phyloP scores from a whole-genome alignment of 92 coral and sea anemone genomes.

The Parazoanthus swiftii region DNA sequence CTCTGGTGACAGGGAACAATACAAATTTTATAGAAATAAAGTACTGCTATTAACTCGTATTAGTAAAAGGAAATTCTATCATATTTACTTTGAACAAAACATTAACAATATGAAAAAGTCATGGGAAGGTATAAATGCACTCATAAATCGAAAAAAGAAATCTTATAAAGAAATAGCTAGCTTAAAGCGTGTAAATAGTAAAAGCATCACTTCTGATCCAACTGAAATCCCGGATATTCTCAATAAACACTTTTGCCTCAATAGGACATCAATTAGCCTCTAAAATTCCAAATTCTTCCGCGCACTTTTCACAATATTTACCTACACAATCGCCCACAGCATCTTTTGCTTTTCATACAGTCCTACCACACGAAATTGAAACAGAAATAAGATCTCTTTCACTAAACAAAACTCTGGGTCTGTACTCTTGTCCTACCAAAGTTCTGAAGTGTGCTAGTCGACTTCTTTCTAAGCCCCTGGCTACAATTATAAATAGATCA shows the following conservation, averaged over 20 bases:
- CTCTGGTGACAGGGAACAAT: conserved; percentile 33
- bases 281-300: conserved; percentile 32
- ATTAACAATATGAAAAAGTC: no score
- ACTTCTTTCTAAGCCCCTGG: no score
- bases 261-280: conserved; percentile 39
- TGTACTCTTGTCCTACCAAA: no score
- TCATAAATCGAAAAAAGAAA: no score
- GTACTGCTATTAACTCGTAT: not conserved
- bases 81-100: no score
- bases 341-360: conserved; percentile 34
- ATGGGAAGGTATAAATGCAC: no score
- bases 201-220: not conserved
- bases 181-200: no score
- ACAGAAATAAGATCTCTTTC: conserved; percentile 32
- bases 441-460: no score
- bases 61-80: not conserved
- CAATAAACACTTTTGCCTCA: conserved; percentile 47
- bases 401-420: conserved; percentile 2
- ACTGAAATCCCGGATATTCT: conserved; percentile 34
- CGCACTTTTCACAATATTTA: no score
- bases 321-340: not conserved
- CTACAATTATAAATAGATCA: no score
- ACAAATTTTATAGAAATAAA: no score
- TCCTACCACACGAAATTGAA: conserved; percentile 34
- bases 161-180: no score